A percentile compares a stretch with the other conserved stretches of the same genome.
phyloP scores from a whole-genome alignment of 2,888 invertebrate genomes.

The Pristionchus maxplancki region DNA sequence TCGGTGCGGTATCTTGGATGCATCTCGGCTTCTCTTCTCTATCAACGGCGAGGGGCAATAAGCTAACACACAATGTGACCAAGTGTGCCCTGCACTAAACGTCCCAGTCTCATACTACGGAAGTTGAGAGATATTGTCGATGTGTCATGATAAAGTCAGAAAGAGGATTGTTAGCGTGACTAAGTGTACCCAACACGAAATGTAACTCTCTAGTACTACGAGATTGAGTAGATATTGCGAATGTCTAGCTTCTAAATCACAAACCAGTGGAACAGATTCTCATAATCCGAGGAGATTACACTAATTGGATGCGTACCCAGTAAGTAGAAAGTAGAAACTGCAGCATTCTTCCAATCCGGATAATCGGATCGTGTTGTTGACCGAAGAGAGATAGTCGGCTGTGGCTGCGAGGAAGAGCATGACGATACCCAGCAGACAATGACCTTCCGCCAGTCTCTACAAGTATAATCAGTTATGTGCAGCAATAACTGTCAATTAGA shows the following conservation, averaged over 20 bases:
- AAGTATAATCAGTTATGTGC: no score
- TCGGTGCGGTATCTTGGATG: background rate
- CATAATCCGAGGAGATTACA: background rate
- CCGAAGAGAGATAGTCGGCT: conserved; percentile 70
- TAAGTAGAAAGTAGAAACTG: conserved; percentile 71
- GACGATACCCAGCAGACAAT: conserved; percentile 68
- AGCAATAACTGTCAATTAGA: no score
- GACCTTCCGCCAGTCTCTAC: conserved; percentile 71
- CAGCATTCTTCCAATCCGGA: conserved; percentile 70
- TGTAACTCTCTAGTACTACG: background rate
- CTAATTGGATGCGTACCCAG: conserved; percentile 59
- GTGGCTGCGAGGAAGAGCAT: conserved; percentile 69
- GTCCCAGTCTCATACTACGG: background rate
- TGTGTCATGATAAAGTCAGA: background rate
- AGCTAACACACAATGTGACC: background rate
- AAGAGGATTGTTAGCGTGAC: background rate
- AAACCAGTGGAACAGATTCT: background rate
- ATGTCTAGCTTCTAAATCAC: background rate
- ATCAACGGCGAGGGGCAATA: background rate
- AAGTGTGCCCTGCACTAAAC: background rate
- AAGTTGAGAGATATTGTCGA: background rate
- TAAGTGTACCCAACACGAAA: background rate
- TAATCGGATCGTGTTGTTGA: conserved; percentile 68
- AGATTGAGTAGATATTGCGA: background rate
- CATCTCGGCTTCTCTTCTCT: background rate